A percentile compares a stretch with the other conserved stretches of the same genome.
phyloP scores from a whole-genome alignment of 2,797 vertebrate species.

The Ctenopoma kingsleyae region DNA sequence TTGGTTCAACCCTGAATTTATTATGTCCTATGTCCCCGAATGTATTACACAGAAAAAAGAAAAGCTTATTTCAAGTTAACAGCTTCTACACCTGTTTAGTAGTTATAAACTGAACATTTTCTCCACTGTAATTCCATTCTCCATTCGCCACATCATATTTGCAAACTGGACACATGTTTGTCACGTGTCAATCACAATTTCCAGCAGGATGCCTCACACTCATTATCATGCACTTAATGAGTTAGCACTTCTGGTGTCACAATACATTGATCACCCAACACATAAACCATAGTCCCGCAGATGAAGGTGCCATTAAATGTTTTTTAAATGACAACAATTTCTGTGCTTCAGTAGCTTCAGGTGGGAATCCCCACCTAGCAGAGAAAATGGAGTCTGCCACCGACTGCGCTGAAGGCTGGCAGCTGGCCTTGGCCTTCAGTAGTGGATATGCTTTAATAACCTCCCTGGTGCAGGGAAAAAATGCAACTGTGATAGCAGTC shows the following conservation, averaged over 20 bases:
- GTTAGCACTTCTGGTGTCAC: slow-evolving; percentile 48
- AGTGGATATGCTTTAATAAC: slow-evolving; percentile 52
- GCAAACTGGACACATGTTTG: slow-evolving; percentile 15
- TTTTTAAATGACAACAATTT: slow-evolving; percentile 67
- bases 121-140: slow-evolving; percentile 11
- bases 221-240: slow-evolving; percentile 58
- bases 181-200: slow-evolving; percentile 18
- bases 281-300: slow-evolving; percentile 44
- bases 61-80: slow-evolving; percentile 51
- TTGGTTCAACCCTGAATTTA: slow-evolving; percentile 53
- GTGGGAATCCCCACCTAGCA: slow-evolving; percentile 66
- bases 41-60: slow-evolving; percentile 47
- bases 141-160: slow-evolving; percentile 27
- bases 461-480: slow-evolving; percentile 26
- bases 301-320: slow-evolving; percentile 55
- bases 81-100: slow-evolving; percentile 36
- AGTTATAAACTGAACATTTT: slow-evolving; percentile 30
- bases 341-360: slow-evolving; percentile 61
- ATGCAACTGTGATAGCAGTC: slow-evolving; percentile 29
- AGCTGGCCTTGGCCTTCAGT: slow-evolving; percentile 49
- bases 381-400: slow-evolving; percentile 75
- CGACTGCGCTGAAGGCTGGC: slow-evolving; percentile 51
- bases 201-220: slow-evolving; percentile 35
- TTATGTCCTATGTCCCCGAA: slow-evolving; percentile 1
- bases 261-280: slow-evolving; percentile 51